Percentiles rank a stretch among this genome's conserved stretches.
These are phyloP conservation scores for Rhinichthys osculus DNA, from an alignment of 2,797 vertebrate species.

Conservation along the genomic window DNA sequence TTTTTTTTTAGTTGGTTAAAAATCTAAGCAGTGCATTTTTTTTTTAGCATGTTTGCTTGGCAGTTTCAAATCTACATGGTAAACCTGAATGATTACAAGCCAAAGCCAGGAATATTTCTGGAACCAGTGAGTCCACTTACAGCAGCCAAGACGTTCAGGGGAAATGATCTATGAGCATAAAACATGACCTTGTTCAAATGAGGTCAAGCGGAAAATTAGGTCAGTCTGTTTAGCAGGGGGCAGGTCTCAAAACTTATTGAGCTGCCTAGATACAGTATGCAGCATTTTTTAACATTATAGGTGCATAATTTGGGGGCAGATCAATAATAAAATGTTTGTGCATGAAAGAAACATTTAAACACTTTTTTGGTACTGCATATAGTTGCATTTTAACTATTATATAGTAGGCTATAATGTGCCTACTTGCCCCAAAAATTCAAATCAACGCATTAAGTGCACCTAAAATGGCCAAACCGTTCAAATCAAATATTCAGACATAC, in stretches of 20 bases:
- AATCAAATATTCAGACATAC: not conserved
- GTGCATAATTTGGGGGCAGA: too few species aligned
- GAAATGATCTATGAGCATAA: conserved; percentile 13
- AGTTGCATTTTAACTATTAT: not conserved
- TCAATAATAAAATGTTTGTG: not conserved
- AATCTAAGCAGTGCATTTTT: not conserved
- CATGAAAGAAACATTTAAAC: not conserved
- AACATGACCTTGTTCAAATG: conserved; percentile 28
- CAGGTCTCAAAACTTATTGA: not conserved
- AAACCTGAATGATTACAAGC: conserved; percentile 8
- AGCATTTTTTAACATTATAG: too few species aligned
- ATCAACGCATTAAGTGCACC: not conserved
- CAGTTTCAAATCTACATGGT: conserved; percentile 1
- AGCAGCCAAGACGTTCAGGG: not conserved
- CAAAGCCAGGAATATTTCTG: conserved; percentile 20
- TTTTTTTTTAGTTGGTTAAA: not conserved
- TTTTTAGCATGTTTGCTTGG: not conserved
- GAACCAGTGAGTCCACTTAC: not conserved
- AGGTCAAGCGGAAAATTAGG: conserved; percentile 2
- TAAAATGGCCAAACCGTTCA: not conserved
- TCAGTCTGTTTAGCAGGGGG: not conserved
- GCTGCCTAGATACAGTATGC: not conserved
- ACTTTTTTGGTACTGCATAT: not conserved
- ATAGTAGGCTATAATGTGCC: not conserved
- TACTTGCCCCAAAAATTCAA: not conserved